Conservation (phyloP, 2,113 vertebrate species). For the Takifugu bimaculatus region DNA sequence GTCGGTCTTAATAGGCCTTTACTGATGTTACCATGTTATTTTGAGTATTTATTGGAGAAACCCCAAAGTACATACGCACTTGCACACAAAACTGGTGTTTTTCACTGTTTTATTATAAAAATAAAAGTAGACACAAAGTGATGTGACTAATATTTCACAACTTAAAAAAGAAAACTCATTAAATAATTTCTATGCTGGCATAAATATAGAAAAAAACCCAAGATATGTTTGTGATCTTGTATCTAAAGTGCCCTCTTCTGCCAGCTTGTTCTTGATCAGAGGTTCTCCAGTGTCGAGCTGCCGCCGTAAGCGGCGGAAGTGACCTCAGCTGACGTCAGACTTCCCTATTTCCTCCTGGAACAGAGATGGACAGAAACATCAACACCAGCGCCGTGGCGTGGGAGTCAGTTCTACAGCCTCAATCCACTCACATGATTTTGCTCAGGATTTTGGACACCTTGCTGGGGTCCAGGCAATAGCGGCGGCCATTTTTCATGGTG, state of each 20-base stretch:
- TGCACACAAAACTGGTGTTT: neutral
- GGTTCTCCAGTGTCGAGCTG: conserved; percentile 9
- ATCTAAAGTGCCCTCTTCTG: neutral
- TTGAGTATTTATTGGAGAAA: too few species aligned
- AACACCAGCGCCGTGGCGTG: too few species aligned
- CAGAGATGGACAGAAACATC: neutral
- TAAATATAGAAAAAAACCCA: neutral
- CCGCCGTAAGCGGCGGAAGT: neutral
- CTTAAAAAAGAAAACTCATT: too few species aligned
- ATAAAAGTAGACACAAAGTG: too few species aligned
- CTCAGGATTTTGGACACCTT: conserved; percentile 11
- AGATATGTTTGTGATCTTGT: conserved; percentile 1
- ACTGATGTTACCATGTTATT: too few species aligned
- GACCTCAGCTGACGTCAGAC: neutral
- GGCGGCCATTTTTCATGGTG: conserved; percentile 7
- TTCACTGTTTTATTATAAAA: too few species aligned
- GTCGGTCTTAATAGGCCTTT: too few species aligned
- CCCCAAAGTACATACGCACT: neutral
- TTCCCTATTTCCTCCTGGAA: conserved; percentile 1
- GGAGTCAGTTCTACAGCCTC: too few species aligned
- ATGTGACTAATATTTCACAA: too few species aligned
- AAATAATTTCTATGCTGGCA: neutral
- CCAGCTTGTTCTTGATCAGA: neutral
- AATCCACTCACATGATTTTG: conserved; percentile 49
- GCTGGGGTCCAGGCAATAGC: conserved; percentile 57